Evolutionary conservation across 2,888 invertebrate species (phyloP).

Genomic region (Cantharis lateralis): DNA sequence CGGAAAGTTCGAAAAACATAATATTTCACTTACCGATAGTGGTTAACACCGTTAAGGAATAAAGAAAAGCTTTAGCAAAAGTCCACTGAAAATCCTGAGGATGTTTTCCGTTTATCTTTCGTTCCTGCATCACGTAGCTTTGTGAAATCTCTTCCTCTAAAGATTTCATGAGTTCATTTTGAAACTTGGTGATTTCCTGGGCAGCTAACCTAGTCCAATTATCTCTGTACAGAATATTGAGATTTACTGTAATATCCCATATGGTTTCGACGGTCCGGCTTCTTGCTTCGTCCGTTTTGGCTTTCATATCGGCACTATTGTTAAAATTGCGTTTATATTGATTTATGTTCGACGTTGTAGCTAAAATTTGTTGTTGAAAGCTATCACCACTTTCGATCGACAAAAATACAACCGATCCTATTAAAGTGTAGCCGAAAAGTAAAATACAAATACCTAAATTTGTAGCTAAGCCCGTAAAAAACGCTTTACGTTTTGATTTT

Average conservation of each 20-base stretch:
- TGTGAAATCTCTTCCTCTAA: slow-evolving; percentile 74
- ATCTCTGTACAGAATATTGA: slow-evolving; percentile 86
- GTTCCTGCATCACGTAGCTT: slow-evolving; percentile 47
- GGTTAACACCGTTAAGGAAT: slow-evolving; percentile 91
- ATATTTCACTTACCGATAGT: slow-evolving; percentile 77
- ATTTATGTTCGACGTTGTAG: slow-evolving; percentile 56
- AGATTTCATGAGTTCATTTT: slow-evolving; percentile 74
- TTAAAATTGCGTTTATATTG: slow-evolving; percentile 51
- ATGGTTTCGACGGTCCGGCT: slow-evolving; percentile 82
- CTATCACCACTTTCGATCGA: slow-evolving; percentile 77
- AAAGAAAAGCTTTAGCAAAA: slow-evolving; percentile 89
- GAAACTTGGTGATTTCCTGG: slow-evolving; percentile 76
- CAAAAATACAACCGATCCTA: slow-evolving; percentile 80
- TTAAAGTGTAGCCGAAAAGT: slow-evolving; percentile 77
- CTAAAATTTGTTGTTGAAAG: slow-evolving; percentile 60
- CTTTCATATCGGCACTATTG: slow-evolving; percentile 53
- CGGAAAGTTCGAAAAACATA: background rate
- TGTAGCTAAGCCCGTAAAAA: slow-evolving; percentile 75
- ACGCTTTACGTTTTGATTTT: slow-evolving; percentile 56
- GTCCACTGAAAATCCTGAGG: slow-evolving; percentile 76
- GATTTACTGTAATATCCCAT: slow-evolving; percentile 86
- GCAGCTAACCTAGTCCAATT: slow-evolving; percentile 88
- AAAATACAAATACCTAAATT: slow-evolving; percentile 83
- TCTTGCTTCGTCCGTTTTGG: slow-evolving; percentile 63
- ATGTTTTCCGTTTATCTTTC: slow-evolving; percentile 46